Evolutionary conservation across 1,140 invertebrate genomes (phyloP), one percentile per base, ranked within the genome.

Genomic region (Platorchestia sp.): DNA sequence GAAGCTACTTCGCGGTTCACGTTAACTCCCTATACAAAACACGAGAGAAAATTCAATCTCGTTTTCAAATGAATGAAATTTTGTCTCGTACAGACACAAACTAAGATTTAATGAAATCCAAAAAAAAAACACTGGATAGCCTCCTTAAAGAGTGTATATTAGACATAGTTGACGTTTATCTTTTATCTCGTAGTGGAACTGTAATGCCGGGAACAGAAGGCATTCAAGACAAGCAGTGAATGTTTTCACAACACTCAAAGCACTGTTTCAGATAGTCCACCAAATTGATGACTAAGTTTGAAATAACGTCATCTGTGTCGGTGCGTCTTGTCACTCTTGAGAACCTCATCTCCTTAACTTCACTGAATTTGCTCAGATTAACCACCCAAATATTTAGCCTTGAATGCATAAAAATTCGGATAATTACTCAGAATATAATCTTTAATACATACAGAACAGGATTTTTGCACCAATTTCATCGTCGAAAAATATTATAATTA

Each of bases 1-100:
- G 91, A 95, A 40, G 95, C 95, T 95, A 95, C 95, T 95, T 95
- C 89, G 47, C 93, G 91, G 43, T 95, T 95, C 40, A 91, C 45
- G 44, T 86, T 36, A 59, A 5, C 27, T 86, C 14, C 59, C 59
- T 75, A 27, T 3, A 75, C n/a, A 75, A 75, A 6, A 51, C 47
- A 51, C 47, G 19, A 6, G 47, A 19, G 27, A 75, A 75, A 3
- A 75, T 22, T 75, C 10, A 75, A 36, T 36, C 3, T 19, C 10
- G 36, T 36, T 10, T 3, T 22, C 36, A 27, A 75, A 75, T 27
- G 10, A 75, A 75, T 75, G 59, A 75, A 36, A 3, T 75, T 75
- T 75, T 75, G 27, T 36, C 1, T 22, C 14, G 36, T 36, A 75
- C 36, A 22, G 27, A 19, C 7, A 36, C 59, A 75, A 36, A 75